These are phyloP conservation scores for Mechanitis messenoides DNA, from an alignment of 2,888 invertebrate genomes.

Conservation along the genomic window DNA sequence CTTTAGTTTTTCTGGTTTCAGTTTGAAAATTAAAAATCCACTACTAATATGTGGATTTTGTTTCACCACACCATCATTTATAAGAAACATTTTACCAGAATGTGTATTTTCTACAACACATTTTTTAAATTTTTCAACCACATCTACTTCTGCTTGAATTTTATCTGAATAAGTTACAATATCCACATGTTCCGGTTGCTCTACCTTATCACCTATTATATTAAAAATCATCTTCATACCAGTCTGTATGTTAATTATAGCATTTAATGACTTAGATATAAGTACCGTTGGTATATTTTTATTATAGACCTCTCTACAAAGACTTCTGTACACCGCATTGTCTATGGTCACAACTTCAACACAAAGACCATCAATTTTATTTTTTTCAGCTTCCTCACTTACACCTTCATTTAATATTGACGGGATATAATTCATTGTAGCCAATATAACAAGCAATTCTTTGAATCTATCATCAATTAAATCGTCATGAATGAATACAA, in stretches of 20 bases:
- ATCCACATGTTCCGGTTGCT: constrained; percentile 67
- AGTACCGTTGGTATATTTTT: constrained; percentile 67
- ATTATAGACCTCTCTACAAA: constrained; percentile 62
- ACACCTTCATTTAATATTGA: constrained; percentile 45
- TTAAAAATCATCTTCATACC: constrained; percentile 76
- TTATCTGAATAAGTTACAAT: constrained; percentile 65
- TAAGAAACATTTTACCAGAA: constrained; percentile 67
- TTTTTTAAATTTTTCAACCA: constrained; percentile 69
- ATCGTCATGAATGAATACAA: constrained; percentile 66
- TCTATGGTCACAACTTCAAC: constrained; percentile 64
- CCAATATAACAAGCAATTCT: constrained; percentile 49
- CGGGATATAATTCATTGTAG: constrained; percentile 59
- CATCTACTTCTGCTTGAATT: constrained; percentile 47
- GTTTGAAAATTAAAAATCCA: constrained; percentile 59
- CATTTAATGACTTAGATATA: constrained; percentile 72
- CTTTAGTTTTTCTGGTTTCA: constrained; percentile 64
- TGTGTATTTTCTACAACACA: constrained; percentile 69
- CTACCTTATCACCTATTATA: constrained; percentile 50
- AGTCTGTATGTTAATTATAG: constrained; percentile 70
- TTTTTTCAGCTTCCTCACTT: constrained; percentile 41
- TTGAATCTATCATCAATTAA: constrained; percentile 52
- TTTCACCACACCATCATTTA: constrained; percentile 74
- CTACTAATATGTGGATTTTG: constrained; percentile 56
- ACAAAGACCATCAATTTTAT: constrained; percentile 56
- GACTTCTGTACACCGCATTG: constrained; percentile 58